Percentiles rank a stretch among this genome's conserved stretches.
phyloP scores from a whole-genome alignment of 2,888 invertebrate species.

The Melitaea athalia region DNA sequence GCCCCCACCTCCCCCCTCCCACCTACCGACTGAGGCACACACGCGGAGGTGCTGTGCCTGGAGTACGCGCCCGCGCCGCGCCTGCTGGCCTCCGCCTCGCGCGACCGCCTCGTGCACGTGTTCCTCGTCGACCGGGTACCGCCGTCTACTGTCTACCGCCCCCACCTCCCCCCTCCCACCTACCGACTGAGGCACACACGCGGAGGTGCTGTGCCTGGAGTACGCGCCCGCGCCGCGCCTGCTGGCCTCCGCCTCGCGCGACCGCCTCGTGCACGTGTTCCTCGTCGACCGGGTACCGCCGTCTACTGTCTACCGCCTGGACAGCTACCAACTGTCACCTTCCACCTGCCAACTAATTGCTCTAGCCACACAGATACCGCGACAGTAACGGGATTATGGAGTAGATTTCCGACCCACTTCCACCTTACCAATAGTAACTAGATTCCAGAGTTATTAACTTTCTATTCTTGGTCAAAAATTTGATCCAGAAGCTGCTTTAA shows the following conservation, averaged over 20 bases:
- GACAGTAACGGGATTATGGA: no score
- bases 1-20: background rate
- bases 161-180: background rate
- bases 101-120: conserved; percentile 95
- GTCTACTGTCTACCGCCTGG: background rate
- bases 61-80: conserved; percentile 53
- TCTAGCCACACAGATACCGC: no score
- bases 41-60: conserved; percentile 87
- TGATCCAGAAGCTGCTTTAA: background rate
- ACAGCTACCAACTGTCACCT: no score
- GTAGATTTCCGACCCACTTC: no score
- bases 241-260: conserved; percentile 95
- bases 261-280: conserved; percentile 97
- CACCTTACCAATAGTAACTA: no score
- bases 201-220: conserved; percentile 97
- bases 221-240: conserved; percentile 85
- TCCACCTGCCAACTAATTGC: background rate
- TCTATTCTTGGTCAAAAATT: no score
- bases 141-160: background rate
- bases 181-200: conserved; percentile 91
- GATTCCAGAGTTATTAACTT: no score
- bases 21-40: conserved; percentile 84
- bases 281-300: conserved; percentile 86
- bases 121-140: conserved; percentile 90
- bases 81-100: no score